These are phyloP conservation scores for Lymantria monacha DNA, from an alignment of 2,888 invertebrate genomes.

Conservation along the genomic window DNA sequence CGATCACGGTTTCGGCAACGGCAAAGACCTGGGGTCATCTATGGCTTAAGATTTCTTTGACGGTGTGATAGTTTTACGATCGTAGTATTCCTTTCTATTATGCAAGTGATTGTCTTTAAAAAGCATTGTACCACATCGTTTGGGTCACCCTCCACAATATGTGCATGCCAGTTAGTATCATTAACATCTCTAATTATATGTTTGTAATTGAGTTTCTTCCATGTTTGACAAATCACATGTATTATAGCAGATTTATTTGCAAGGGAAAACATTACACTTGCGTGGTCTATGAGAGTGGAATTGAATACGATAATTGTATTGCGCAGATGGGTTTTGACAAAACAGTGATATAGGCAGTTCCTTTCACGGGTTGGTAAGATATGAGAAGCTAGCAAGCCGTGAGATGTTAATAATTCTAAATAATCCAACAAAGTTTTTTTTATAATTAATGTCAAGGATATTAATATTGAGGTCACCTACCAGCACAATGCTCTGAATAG, in stretches of 20 bases:
- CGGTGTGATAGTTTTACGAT: neutral
- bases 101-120: neutral
- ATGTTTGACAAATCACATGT: neutral
- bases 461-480: neutral
- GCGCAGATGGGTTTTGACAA: neutral
- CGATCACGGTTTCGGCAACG: neutral
- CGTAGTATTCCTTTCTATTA: neutral
- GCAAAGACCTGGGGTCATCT: too few relatives aligned
- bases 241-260: neutral
- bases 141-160: too few relatives aligned
- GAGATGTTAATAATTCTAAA: too few relatives aligned
- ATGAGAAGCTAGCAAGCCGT: neutral
- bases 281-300: too few relatives aligned
- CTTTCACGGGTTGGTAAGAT: neutral
- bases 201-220: too few relatives aligned
- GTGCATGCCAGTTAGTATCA: too few relatives aligned
- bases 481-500: neutral
- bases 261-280: neutral
- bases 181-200: too few relatives aligned
- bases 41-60: neutral
- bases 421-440: too few relatives aligned
- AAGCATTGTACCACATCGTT: too few relatives aligned
- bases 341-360: neutral
- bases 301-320: neutral
- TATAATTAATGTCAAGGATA: too few relatives aligned